Conservation (phyloP, 2,888 invertebrate genomes). For the Yponomeuta malinellus region DNA sequence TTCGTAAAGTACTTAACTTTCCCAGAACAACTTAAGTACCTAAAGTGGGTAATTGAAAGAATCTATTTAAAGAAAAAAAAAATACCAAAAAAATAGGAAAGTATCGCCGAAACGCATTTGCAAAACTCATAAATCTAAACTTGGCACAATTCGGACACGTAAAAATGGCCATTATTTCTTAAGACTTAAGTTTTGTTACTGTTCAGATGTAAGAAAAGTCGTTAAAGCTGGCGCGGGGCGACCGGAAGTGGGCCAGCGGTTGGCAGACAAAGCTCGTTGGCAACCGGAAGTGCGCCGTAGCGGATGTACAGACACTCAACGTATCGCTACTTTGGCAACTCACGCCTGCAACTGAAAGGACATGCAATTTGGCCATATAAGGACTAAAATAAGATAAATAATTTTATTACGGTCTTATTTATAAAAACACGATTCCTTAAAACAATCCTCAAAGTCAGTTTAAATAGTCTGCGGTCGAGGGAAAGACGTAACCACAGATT, state of each 20-base stretch:
- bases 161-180: slow-evolving; percentile 27
- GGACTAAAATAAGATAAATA: too few species aligned
- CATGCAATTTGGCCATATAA: too few species aligned
- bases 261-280: slow-evolving; percentile 42
- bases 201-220: slow-evolving; percentile 25
- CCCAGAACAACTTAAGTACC: neutral
- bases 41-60: neutral
- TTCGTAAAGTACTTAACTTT: too few species aligned
- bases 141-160: slow-evolving; percentile 12
- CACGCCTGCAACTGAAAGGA: neutral
- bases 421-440: too few species aligned
- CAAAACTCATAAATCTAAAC: slow-evolving; percentile 55
- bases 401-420: too few species aligned
- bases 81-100: slow-evolving; percentile 3
- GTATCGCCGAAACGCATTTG: slow-evolving; percentile 47
- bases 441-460: too few species aligned
- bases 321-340: neutral
- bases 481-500: too few species aligned
- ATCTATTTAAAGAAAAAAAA: neutral
- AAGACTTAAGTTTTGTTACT: slow-evolving; percentile 26
- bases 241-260: slow-evolving; percentile 37
- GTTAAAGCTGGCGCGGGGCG: slow-evolving; percentile 43
- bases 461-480: too few species aligned
- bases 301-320: neutral
- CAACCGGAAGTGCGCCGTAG: slow-evolving; percentile 34